Evolutionary conservation across 2,888 invertebrate species (phyloP).

Genomic region (Notodonta ziczac): DNA sequence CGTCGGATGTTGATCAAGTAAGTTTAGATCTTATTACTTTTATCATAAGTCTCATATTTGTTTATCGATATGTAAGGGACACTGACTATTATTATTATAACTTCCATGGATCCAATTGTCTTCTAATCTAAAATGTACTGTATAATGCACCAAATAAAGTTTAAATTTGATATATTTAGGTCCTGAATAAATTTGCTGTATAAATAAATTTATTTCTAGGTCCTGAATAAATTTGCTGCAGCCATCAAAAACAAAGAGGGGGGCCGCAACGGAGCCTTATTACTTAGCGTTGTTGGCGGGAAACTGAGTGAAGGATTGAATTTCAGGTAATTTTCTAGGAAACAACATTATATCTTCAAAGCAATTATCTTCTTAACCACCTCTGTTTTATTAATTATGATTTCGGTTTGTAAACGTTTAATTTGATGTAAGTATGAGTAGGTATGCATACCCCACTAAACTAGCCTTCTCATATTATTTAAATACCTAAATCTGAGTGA

Average conservation of each 20-base stretch:
- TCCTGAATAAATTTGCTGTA: constrained; percentile 67
- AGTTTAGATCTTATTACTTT: constrained; percentile 21
- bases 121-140: neutral
- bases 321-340: constrained; percentile 81
- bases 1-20: constrained; percentile 89
- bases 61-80: too few relatives aligned
- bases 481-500: too few relatives aligned
- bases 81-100: too few relatives aligned
- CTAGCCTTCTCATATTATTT: too few relatives aligned
- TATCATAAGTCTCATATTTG: too few relatives aligned
- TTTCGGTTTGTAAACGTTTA: too few relatives aligned
- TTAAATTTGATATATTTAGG: constrained; percentile 45
- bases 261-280: constrained; percentile 88
- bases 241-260: constrained; percentile 65
- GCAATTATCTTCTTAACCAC: too few relatives aligned
- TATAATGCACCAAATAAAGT: neutral
- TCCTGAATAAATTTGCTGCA: constrained; percentile 66
- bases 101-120: too few relatives aligned
- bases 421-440: too few relatives aligned
- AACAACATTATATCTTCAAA: too few relatives aligned
- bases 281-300: constrained; percentile 98
- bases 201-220: constrained; percentile 57
- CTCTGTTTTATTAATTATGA: too few relatives aligned
- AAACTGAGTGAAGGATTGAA: constrained; percentile 99
- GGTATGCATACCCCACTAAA: too few relatives aligned